Base-by-base conservation (phyloP, 2,888 invertebrate species). In the Halictus ligatus region DNA sequence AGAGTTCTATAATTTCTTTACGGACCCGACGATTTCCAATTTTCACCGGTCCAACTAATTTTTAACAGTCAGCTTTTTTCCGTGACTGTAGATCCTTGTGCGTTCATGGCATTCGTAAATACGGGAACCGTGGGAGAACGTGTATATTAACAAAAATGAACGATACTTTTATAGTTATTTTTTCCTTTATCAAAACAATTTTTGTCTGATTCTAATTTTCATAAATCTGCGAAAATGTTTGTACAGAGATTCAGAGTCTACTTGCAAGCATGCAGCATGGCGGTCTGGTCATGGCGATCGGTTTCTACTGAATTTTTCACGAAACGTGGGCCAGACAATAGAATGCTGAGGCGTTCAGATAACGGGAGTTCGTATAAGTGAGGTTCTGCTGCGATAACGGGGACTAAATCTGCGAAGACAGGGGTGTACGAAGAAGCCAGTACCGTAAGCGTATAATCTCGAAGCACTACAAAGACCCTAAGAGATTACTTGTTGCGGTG, bases 401-500 rank as follows among this genome's bases (percentile, higher is more conserved):
- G 43, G 67, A 13, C 29, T 69, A 83, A 85, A 29, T 50, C n/a
- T 21, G 13, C 8, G 50, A 75, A 81, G 78, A 78, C 82, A 75
- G 10, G n/a, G 72, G 79, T 83, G 81, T 67, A 75, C 83, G 77
- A 83, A 67, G 48, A 81, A 81, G 60, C 77, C 69, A 10, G 58
- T 60, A 74, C 72, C 72, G 29, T 86, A 80, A 81, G 77, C 71
- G 74, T 71, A 82, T 86, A 81, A 87, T 87, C 86, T 86, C 77
- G 87, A 87, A 87, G 87, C 87, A 86, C 86, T 87, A 86, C 77
- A 81, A 86, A 81, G 74, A 81, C 83, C 40, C 64, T 82, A 81
- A 71, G 77, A 87, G 86, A 83, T 83, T 87, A 86, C 86, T 87
- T 86, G 87, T 86, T 87, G 86, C 81, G 74, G 75, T 79, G 81